phyloP scores from a whole-genome alignment of 2,888 invertebrate genomes.

The Spicauda simplicius region DNA sequence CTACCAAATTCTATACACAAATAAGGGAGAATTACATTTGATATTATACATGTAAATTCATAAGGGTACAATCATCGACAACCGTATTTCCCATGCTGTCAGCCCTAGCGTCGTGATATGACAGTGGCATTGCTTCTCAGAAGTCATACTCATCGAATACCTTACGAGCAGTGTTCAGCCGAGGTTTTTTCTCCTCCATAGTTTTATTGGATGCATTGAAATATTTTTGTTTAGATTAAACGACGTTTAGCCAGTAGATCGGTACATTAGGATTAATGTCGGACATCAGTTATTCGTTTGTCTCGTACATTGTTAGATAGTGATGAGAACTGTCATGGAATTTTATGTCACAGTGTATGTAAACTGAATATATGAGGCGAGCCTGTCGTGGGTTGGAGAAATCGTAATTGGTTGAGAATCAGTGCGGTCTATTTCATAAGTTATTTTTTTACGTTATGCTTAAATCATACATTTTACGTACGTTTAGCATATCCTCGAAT shows the following conservation, averaged over 20 bases:
- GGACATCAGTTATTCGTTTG: slow-evolving; percentile 71
- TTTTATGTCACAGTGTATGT: not conserved
- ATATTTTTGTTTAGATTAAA: slow-evolving; percentile 84
- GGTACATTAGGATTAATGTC: slow-evolving; percentile 84
- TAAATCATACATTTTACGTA: too few relatives aligned
- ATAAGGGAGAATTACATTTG: too few relatives aligned
- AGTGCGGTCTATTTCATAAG: too few relatives aligned
- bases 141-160: slow-evolving; percentile 79
- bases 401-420: too few relatives aligned
- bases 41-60: slow-evolving; percentile 7
- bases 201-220: slow-evolving; percentile 81
- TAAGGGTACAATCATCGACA: slow-evolving; percentile 50
- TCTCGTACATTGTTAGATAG: slow-evolving; percentile 52
- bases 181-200: slow-evolving; percentile 71
- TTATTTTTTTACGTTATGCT: too few relatives aligned
- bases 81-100: slow-evolving; percentile 48
- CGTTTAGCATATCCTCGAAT: too few relatives aligned
- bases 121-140: slow-evolving; percentile 80
- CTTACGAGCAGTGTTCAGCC: slow-evolving; percentile 71
- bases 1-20: too few relatives aligned
- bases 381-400: too few relatives aligned
- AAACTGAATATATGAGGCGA: too few relatives aligned
- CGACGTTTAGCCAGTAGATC: slow-evolving; percentile 75
- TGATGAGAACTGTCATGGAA: slow-evolving; percentile 57
- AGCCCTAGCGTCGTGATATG: slow-evolving; percentile 78